Conservation (phyloP, 1,140 invertebrate species). For the Drosophila subobscura region DNA sequence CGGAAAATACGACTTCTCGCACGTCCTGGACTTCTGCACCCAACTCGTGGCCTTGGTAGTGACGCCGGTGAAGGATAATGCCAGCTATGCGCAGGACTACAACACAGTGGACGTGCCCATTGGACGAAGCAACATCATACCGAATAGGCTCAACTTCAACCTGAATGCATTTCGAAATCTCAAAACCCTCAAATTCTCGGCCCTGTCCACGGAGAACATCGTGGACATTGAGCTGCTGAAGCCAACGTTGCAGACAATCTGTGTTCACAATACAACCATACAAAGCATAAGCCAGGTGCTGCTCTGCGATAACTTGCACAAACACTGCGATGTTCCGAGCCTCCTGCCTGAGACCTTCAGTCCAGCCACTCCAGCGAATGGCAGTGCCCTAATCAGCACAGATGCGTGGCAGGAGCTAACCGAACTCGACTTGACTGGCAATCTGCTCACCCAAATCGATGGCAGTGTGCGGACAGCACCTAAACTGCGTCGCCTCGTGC, state of each 20-base stretch:
- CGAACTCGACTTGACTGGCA: constrained; percentile 91
- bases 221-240: constrained; percentile 86
- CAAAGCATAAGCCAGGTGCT: constrained; percentile 88
- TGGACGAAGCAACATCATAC: constrained; percentile 92
- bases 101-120: constrained; percentile 83
- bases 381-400: constrained; percentile 36
- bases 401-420: constrained; percentile 87
- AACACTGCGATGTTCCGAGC: constrained; percentile 79
- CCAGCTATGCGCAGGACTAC: constrained; percentile 68
- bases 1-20: constrained; percentile 92
- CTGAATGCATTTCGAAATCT: constrained; percentile 91
- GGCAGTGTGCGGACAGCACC: constrained; percentile 91
- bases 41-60: constrained; percentile 86
- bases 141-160: constrained; percentile 91
- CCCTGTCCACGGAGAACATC: constrained; percentile 87
- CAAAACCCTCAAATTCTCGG: constrained; percentile 86
- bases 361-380: constrained; percentile 7
- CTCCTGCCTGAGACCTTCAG: constrained; percentile 40
- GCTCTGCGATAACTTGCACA: constrained; percentile 90
- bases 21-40: constrained; percentile 94
- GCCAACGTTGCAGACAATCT: constrained; percentile 87
- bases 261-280: constrained; percentile 86
- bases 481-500: constrained; percentile 88
- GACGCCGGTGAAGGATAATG: constrained; percentile 85
- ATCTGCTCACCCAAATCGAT: constrained; percentile 91